These are phyloP conservation scores for Pantherophis guttatus DNA, from an alignment of 2,113 vertebrate genomes.

Conservation along the genomic window DNA sequence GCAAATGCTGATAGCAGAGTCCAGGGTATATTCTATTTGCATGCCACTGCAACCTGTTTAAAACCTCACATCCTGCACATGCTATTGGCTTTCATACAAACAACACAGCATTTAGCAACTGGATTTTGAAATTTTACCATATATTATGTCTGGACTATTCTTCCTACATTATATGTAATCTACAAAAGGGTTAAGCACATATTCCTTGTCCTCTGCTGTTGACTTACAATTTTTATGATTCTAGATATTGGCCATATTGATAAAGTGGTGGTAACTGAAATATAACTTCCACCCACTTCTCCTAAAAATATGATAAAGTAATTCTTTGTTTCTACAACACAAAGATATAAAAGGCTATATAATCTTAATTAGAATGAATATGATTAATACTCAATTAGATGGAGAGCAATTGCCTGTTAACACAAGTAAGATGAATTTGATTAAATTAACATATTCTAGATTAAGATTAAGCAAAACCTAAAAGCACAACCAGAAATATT, in stretches of 20 bases:
- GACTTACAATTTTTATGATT: background rate
- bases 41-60: background rate
- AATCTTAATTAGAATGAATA: background rate
- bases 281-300: background rate
- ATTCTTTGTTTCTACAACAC: background rate
- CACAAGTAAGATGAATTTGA: background rate
- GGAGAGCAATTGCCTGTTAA: background rate
- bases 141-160: background rate
- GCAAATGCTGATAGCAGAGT: background rate
- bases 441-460: background rate
- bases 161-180: background rate
- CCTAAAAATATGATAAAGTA: background rate
- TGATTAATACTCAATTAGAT: background rate
- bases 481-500: background rate
- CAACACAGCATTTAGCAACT: background rate
- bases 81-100: background rate
- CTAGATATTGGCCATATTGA: background rate
- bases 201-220: background rate
- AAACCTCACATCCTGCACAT: background rate
- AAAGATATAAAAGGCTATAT: background rate
- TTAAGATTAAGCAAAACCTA: background rate
- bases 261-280: background rate
- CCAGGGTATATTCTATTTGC: background rate
- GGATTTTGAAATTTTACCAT: background rate
- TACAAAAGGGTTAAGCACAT: background rate